phyloP scores from a whole-genome alignment of 2,888 invertebrate genomes.

The Thecocarcelia acutangulata region DNA sequence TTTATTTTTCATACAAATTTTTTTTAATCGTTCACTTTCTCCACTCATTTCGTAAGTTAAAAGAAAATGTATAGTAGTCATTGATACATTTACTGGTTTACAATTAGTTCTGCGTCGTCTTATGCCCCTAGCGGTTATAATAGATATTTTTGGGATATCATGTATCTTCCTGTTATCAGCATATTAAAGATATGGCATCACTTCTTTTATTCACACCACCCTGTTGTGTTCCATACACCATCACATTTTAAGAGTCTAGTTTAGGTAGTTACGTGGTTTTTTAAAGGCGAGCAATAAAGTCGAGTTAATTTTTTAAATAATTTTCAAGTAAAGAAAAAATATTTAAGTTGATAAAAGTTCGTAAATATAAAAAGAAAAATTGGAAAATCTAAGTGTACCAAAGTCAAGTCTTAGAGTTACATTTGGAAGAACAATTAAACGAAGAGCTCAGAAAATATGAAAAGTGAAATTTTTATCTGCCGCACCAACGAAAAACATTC shows the following conservation, averaged over 20 bases:
- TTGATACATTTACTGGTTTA: too few species aligned
- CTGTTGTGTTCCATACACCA: conserved; percentile 16
- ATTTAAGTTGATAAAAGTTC: conserved; percentile 20
- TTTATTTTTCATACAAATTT: too few species aligned
- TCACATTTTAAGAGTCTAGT: not conserved
- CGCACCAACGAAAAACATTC: conserved; percentile 49
- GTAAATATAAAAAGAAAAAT: conserved; percentile 10
- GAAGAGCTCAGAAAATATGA: conserved; percentile 15
- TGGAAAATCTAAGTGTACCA: not conserved
- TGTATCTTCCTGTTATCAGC: too few species aligned
- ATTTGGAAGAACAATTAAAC: conserved; percentile 8
- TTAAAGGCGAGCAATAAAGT: conserved; percentile 38
- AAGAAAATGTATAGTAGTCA: too few species aligned
- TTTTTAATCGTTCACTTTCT: too few species aligned
- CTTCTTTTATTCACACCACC: not conserved
- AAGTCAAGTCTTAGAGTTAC: not conserved
- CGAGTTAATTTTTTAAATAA: conserved; percentile 49
- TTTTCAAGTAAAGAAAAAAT: conserved; percentile 24
- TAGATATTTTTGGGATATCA: too few species aligned
- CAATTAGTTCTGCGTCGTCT: too few species aligned
- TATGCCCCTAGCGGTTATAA: too few species aligned
- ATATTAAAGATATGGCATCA: not conserved
- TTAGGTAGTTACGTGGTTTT: conserved; percentile 55
- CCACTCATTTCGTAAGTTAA: too few species aligned
- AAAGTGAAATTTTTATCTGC: conserved; percentile 66